Percentiles rank a stretch among this genome's conserved stretches.
Conservation (phyloP, 53 echinoderm and acorn worm species). For the Stichopus horrens region DNA sequence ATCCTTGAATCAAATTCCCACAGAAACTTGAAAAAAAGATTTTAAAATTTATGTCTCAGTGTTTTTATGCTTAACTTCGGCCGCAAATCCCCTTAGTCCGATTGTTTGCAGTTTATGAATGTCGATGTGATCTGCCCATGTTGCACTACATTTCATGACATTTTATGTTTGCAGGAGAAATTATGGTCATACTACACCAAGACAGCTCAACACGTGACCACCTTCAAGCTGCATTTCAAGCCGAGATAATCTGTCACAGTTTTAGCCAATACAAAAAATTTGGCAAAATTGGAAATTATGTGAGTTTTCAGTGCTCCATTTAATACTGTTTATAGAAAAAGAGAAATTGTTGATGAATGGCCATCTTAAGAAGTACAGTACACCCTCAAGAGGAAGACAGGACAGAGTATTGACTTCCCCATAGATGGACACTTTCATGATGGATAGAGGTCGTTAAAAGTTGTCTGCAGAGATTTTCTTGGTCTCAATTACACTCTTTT, state of each 20-base stretch:
- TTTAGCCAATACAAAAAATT: conserved; percentile 33
- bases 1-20: background rate
- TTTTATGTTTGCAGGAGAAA: conserved; percentile 50
- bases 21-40: background rate
- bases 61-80: background rate
- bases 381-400: too few relatives aligned
- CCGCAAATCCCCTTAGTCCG: background rate
- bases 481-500: too few relatives aligned
- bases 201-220: conserved; percentile 66
- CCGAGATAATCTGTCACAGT: conserved; percentile 72
- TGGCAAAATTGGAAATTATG: conserved; percentile 36
- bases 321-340: too few relatives aligned
- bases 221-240: conserved; percentile 79
- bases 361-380: too few relatives aligned
- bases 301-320: background rate
- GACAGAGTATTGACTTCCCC: too few relatives aligned
- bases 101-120: background rate
- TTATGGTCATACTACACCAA: conserved; percentile 76
- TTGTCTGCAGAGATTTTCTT: too few relatives aligned
- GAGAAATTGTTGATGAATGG: too few relatives aligned
- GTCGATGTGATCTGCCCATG: background rate
- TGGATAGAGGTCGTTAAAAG: too few relatives aligned
- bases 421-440: too few relatives aligned
- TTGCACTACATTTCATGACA: background rate
- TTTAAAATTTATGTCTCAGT: background rate